phyloP scores from a whole-genome alignment of 2,113 vertebrate genomes.

The Dendrocopos noguchii region DNA sequence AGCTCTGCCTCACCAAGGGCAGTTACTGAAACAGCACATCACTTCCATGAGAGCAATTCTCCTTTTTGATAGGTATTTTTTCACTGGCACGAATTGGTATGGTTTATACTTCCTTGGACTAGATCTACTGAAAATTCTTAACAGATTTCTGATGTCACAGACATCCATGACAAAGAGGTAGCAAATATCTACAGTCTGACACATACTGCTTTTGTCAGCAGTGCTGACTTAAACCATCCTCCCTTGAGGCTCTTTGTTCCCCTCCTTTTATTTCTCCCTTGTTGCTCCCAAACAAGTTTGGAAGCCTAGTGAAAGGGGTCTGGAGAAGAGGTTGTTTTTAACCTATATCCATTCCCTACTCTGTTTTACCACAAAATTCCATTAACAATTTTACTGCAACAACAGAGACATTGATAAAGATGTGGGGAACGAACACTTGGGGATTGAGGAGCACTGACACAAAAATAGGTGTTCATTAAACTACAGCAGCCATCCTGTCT shows the following conservation, averaged over 20 bases:
- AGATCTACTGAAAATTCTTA: background rate
- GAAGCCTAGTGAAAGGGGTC: background rate
- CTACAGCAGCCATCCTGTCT: background rate
- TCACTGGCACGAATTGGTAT: background rate
- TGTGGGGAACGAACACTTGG: background rate
- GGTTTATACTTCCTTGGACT: background rate
- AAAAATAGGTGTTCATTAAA: background rate
- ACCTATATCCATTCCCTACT: background rate
- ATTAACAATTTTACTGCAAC: background rate
- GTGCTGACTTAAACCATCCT: background rate
- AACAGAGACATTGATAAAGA: background rate
- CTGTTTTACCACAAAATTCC: background rate
- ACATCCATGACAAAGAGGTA: background rate
- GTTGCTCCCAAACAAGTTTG: background rate
- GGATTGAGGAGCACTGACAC: background rate
- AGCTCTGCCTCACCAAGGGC: background rate
- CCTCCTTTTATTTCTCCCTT: background rate
- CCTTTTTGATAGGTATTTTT: background rate
- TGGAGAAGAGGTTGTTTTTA: background rate
- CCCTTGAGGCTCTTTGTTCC: background rate
- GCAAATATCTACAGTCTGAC: background rate
- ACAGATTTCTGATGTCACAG: background rate
- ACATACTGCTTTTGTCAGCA: background rate
- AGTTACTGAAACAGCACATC: background rate
- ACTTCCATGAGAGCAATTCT: background rate